Evolutionary conservation across 2,888 invertebrate species (phyloP).

Genomic region (Cistogaster globosa): DNA sequence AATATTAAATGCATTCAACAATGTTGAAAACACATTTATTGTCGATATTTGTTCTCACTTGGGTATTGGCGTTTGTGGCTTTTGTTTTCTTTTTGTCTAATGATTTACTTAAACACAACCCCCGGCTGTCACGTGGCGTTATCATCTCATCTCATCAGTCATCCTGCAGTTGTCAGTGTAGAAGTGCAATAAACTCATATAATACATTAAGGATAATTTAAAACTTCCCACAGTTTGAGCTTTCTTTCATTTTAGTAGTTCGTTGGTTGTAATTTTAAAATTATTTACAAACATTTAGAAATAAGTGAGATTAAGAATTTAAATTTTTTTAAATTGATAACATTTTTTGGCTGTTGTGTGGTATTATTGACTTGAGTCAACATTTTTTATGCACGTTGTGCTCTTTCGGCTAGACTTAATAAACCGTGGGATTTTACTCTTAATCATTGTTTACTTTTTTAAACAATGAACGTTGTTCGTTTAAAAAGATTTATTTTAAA

Average conservation of each 20-base stretch:
- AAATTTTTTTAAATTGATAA: slow-evolving; percentile 43
- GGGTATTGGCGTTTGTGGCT: slow-evolving; percentile 63
- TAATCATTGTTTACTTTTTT: slow-evolving; percentile 1
- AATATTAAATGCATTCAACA: slow-evolving; percentile 58
- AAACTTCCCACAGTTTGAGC: slow-evolving; percentile 53
- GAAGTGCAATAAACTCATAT: slow-evolving; percentile 29
- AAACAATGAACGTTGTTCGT: not conserved
- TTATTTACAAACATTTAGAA: slow-evolving; percentile 36
- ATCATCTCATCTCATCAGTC: slow-evolving; percentile 61
- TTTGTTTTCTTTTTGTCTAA: slow-evolving; percentile 50
- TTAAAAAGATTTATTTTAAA: not conserved
- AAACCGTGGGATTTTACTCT: slow-evolving; percentile 44
- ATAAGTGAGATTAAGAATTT: not conserved
- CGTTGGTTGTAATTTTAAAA: slow-evolving; percentile 39
- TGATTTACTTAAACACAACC: slow-evolving; percentile 57
- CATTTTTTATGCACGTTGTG: slow-evolving; percentile 1
- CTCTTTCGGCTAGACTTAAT: slow-evolving; percentile 7
- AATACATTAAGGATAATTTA: slow-evolving; percentile 5
- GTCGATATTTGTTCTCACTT: slow-evolving; percentile 59
- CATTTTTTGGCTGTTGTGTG: not conserved
- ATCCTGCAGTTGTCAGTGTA: slow-evolving; percentile 38
- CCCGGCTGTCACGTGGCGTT: slow-evolving; percentile 59
- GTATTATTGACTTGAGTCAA: slow-evolving; percentile 30
- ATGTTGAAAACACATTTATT: slow-evolving; percentile 30
- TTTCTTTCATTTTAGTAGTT: slow-evolving; percentile 6